phyloP scores from a whole-genome alignment of 2,888 invertebrate species.

The Dicyrtomina minuta region DNA sequence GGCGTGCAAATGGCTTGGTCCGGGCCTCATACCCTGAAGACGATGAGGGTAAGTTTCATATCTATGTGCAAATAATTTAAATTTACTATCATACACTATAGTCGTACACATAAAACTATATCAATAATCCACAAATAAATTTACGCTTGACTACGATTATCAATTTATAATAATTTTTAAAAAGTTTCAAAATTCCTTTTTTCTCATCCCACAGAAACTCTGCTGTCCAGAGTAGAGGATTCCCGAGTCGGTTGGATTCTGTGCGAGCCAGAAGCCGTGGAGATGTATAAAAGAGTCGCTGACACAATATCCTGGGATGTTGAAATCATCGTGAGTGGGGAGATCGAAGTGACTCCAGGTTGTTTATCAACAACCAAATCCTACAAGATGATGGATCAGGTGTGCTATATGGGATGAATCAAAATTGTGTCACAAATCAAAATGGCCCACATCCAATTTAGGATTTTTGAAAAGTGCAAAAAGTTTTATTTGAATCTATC shows the following conservation, averaged over 20 bases:
- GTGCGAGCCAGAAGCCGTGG: constrained; percentile 45
- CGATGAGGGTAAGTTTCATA: constrained; percentile 40
- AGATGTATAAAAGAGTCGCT: constrained; percentile 42
- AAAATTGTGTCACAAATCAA: too few species aligned
- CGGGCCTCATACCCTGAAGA: constrained; percentile 49
- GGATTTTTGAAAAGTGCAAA: too few species aligned
- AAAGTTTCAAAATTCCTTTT: neutral
- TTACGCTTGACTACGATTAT: too few species aligned
- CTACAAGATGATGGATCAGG: constrained; percentile 49
- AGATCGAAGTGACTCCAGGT: constrained; percentile 38
- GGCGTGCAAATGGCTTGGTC: constrained; percentile 48
- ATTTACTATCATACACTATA: neutral
- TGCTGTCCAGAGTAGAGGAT: constrained; percentile 39
- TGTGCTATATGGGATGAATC: constrained; percentile 33
- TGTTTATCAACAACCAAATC: constrained; percentile 44
- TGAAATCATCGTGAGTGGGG: constrained; percentile 46
- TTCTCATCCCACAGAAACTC: constrained; percentile 40
- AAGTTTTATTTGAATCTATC: too few species aligned
- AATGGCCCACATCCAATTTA: too few species aligned
- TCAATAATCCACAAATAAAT: neutral
- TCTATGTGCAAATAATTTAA: neutral
- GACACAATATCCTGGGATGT: constrained; percentile 49
- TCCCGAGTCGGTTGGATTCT: constrained; percentile 49
- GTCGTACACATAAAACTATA: neutral
- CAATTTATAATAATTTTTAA: too few species aligned